Conservation (phyloP, 2,113 vertebrate genomes). For the Sinosuthora webbiana region DNA sequence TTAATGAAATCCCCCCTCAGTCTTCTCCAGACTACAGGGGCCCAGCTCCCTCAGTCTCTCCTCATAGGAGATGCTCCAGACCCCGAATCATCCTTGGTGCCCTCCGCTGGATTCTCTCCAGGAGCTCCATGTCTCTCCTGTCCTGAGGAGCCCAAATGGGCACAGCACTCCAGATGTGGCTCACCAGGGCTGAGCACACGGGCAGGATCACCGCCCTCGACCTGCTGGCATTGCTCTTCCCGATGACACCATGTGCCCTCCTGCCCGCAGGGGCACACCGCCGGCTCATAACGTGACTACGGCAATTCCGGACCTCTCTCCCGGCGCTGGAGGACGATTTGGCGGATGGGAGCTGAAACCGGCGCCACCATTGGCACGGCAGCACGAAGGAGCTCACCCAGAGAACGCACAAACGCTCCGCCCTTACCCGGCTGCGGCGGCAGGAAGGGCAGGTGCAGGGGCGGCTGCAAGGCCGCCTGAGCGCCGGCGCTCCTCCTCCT, state of each 20-base stretch:
- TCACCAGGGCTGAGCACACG: neutral
- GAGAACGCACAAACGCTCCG: neutral
- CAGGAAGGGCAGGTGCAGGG: neutral
- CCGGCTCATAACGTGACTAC: neutral
- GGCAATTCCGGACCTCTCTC: neutral
- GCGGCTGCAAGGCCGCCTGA: neutral
- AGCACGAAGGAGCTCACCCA: constrained; percentile 68
- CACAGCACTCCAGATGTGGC: neutral
- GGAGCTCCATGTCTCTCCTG: neutral
- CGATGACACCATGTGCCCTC: rapidly evolving
- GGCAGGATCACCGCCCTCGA: neutral
- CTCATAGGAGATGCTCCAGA: neutral
- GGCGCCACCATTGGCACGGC: constrained; percentile 77
- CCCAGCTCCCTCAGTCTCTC: neutral
- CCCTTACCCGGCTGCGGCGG: neutral
- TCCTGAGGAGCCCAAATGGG: neutral
- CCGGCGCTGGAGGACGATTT: constrained; percentile 36
- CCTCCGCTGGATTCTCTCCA: neutral
- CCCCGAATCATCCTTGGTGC: neutral
- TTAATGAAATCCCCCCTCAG: neutral
- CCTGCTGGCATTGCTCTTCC: neutral
- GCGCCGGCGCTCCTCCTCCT: rapidly evolving
- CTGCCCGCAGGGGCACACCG: neutral
- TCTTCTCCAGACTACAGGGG: neutral
- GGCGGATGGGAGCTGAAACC: constrained; percentile 81